phyloP scores from a whole-genome alignment of 1,140 invertebrate genomes.

The Eriocheir sinensis region DNA sequence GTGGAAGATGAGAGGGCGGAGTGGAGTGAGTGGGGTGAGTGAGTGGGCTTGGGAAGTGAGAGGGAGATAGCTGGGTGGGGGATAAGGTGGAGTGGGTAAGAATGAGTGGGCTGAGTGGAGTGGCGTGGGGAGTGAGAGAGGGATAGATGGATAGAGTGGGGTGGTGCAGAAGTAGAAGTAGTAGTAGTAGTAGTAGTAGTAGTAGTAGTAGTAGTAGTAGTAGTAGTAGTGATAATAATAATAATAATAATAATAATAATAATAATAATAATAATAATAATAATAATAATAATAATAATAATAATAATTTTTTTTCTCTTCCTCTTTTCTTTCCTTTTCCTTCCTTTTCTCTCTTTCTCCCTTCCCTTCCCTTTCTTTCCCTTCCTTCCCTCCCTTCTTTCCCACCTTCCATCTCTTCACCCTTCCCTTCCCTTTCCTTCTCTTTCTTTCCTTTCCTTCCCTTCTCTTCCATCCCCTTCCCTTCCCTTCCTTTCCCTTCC shows the following conservation, averaged over 20 bases:
- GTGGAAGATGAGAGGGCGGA: background rate
- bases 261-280: slow-evolving; percentile 28
- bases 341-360: background rate
- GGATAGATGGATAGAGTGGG: background rate
- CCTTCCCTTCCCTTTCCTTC: background rate
- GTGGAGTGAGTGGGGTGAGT: background rate
- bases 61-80: background rate
- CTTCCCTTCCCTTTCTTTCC: background rate
- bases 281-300: slow-evolving; percentile 13
- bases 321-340: background rate
- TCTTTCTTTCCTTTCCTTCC: background rate
- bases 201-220: background rate
- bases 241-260: background rate
- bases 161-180: background rate
- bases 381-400: background rate
- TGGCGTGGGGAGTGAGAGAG: background rate
- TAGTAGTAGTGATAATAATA: background rate
- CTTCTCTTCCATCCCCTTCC: background rate
- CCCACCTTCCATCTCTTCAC: background rate
- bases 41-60: background rate
- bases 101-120: background rate
- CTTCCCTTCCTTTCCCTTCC: background rate
- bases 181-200: background rate
- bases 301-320: background rate
- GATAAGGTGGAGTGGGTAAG: background rate